Percentiles rank a stretch among this genome's conserved stretches.
Evolutionary conservation across 2,797 vertebrate genomes (phyloP).

Genomic region (Eutrigla gurnardus): DNA sequence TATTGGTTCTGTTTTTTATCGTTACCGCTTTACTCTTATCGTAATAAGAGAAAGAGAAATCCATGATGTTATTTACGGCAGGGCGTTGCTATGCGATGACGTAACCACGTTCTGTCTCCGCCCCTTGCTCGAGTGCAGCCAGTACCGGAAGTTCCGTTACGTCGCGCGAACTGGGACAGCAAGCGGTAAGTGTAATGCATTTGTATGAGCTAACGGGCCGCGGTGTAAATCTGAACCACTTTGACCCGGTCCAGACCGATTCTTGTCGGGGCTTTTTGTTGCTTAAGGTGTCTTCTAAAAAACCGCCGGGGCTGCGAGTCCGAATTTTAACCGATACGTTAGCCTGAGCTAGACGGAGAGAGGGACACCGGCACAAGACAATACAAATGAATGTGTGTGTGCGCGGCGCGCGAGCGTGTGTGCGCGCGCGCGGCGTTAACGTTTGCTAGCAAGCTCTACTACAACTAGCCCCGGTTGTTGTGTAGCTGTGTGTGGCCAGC

Average conservation of each 20-base stretch:
- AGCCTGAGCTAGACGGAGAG: background rate
- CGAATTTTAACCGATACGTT: background rate
- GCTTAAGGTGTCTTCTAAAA: background rate
- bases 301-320: background rate
- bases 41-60: background rate
- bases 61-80: background rate
- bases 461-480: conserved; percentile 45
- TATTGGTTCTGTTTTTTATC: background rate
- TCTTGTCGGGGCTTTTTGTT: accelerated
- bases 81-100: conserved; percentile 52
- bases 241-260: conserved; percentile 11
- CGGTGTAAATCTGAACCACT: conserved; percentile 31
- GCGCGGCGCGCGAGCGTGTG: conserved; percentile 3
- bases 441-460: conserved; percentile 54
- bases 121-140: conserved; percentile 65
- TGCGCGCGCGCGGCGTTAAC: conserved; percentile 10
- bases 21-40: no score
- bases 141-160: conserved; percentile 85
- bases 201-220: conserved; percentile 63
- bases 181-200: conserved; percentile 83
- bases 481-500: conserved; percentile 1
- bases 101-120: conserved; percentile 41
- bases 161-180: conserved; percentile 83
- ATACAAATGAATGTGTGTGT: conserved; percentile 37
- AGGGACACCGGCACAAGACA: conserved; percentile 68